Conservation (phyloP, 1,140 invertebrate species). For the Trichomalopsis sarcophagae region DNA sequence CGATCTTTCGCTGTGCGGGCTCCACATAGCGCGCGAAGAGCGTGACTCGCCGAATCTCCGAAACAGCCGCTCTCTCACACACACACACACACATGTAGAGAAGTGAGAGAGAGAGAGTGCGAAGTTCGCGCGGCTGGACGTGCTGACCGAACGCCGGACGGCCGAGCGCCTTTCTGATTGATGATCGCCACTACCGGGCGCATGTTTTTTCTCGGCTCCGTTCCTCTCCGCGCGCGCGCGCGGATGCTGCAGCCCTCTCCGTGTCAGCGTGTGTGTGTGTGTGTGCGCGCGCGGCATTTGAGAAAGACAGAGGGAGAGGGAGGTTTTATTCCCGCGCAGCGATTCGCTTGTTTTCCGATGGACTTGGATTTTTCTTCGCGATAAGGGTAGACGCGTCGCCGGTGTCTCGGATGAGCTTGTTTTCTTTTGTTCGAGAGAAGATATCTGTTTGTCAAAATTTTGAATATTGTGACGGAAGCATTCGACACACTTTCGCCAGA, state of each 20-base stretch:
- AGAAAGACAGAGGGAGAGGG: not conserved
- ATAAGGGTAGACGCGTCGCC: not conserved
- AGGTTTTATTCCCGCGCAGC: not conserved
- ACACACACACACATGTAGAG: not conserved
- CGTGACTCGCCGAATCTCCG: conserved; percentile 49
- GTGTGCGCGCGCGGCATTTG: not conserved
- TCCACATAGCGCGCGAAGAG: conserved; percentile 18
- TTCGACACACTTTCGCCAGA: not conserved
- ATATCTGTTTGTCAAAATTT: no score
- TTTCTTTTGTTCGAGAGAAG: not conserved
- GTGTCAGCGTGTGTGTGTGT: not conserved
- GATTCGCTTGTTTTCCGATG: conserved; percentile 36
- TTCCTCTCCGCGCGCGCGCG: not conserved
- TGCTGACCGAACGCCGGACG: conserved; percentile 49
- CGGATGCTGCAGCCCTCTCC: not conserved
- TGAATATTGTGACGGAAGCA: no score
- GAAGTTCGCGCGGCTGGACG: conserved; percentile 40
- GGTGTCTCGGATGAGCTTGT: not conserved
- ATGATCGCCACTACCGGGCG: conserved; percentile 47
- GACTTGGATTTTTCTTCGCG: not conserved
- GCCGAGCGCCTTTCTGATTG: conserved; percentile 56
- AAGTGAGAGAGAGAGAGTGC: conserved; percentile 7
- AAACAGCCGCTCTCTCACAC: conserved; percentile 12
- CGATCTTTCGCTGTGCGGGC: conserved; percentile 39
- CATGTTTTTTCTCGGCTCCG: conserved; percentile 8